Conservation (phyloP, 92 coral and sea anemone genomes). For the Parazoanthus swiftii region DNA sequence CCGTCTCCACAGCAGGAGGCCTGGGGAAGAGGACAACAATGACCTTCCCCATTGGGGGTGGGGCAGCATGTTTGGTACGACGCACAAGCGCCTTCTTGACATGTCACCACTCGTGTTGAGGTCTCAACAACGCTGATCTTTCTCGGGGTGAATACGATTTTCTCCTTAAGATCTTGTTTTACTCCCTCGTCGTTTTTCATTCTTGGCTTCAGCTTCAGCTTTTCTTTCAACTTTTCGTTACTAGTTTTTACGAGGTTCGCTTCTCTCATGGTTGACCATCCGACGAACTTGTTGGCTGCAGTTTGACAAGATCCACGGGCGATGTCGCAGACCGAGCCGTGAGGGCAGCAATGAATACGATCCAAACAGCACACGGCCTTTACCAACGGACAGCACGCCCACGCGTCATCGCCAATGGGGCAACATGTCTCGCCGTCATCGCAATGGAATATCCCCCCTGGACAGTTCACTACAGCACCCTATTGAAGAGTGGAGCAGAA, state of each 20-base stretch:
- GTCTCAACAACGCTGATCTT: constrained; percentile 37
- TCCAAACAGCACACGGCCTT: constrained; percentile 64
- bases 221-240: neutral
- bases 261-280: neutral
- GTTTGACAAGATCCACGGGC: neutral
- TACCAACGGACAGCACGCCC: constrained; percentile 61
- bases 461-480: neutral
- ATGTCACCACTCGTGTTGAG: constrained; percentile 22
- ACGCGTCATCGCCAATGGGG: constrained; percentile 24
- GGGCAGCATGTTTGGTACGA: constrained; percentile 60
- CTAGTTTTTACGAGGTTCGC: neutral
- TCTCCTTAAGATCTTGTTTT: neutral
- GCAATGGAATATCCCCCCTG: constrained; percentile 30
- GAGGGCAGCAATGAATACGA: constrained; percentile 66
- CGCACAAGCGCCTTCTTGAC: constrained; percentile 41
- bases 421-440: constrained; percentile 62
- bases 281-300: neutral
- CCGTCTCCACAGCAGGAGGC: constrained; percentile 76
- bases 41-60: constrained; percentile 42
- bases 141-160: constrained; percentile 10
- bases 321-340: constrained; percentile 54
- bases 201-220: neutral
- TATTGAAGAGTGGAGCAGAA: neutral
- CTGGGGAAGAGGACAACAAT: constrained; percentile 70
- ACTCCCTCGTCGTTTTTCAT: neutral